Percentiles rank a stretch among this genome's conserved stretches.
Evolutionary conservation across 2,113 vertebrate species (phyloP).

Genomic region (Phalacrocorax carbo): DNA sequence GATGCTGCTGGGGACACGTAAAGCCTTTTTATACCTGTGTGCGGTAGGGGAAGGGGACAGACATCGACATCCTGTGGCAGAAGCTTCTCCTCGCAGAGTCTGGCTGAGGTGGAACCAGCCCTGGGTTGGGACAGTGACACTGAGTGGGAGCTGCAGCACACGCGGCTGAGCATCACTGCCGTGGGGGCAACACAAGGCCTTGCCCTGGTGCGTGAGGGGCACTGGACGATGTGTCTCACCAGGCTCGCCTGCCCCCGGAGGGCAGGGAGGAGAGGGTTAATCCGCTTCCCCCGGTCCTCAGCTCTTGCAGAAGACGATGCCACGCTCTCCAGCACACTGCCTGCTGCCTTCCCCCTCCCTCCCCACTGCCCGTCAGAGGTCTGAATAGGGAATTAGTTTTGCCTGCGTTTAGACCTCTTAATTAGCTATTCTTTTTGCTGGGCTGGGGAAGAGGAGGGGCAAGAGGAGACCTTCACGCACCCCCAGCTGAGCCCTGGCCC

Average conservation of each 20-base stretch:
- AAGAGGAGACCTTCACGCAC: conserved; percentile 2
- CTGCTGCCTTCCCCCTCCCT: conserved; percentile 18
- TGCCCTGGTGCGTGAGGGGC: not conserved
- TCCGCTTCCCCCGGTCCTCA: not conserved
- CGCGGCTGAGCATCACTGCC: not conserved
- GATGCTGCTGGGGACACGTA: not conserved
- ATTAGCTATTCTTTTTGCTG: conserved; percentile 75
- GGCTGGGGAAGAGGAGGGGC: conserved; percentile 61
- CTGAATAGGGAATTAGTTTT: conserved; percentile 73
- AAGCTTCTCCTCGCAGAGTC: not conserved
- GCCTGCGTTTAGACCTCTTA: conserved; percentile 74
- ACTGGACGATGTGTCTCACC: fast-evolving
- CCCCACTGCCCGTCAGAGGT: conserved; percentile 15
- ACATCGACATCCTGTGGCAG: not conserved
- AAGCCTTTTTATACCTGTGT: fast-evolving
- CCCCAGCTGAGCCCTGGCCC: conserved; percentile 65
- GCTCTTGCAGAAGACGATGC: conserved; percentile 26
- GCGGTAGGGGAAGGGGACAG: fast-evolving
- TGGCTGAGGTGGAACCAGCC: fast-evolving
- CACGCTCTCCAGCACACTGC: conserved; percentile 35
- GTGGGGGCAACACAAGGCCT: not conserved
- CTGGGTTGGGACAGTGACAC: fast-evolving
- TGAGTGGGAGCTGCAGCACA: not conserved
- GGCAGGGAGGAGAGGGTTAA: conserved; percentile 65
- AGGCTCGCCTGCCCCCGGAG: fast-evolving